These are phyloP conservation scores for Plestiodon gilberti DNA, from an alignment of 2,113 vertebrate species.

Conservation along the genomic window DNA sequence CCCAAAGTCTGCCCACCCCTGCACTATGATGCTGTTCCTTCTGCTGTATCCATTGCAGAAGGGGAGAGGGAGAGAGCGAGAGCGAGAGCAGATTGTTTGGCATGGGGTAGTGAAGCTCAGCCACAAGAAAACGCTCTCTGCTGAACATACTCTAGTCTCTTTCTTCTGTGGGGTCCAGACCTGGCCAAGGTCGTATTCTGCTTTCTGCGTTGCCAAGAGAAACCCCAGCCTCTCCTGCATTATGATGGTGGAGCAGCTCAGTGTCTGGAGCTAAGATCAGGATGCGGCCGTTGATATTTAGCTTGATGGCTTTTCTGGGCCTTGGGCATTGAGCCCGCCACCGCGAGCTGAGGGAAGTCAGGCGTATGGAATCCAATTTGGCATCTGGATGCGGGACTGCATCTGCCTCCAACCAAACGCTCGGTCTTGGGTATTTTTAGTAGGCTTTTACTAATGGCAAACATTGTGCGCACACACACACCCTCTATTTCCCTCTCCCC, in stretches of 20 bases:
- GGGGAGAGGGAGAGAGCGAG: background rate
- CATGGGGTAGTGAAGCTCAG: background rate
- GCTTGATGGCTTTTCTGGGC: slow-evolving; percentile 21
- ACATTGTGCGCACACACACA: background rate
- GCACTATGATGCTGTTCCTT: background rate
- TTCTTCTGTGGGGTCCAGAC: background rate
- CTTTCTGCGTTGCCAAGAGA: accelerated
- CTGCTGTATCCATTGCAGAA: background rate
- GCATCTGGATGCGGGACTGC: background rate
- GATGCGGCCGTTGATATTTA: background rate
- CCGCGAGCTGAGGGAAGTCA: background rate
- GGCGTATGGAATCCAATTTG: slow-evolving; percentile 36
- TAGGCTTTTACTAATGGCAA: accelerated
- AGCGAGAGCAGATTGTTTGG: background rate
- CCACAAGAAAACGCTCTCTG: accelerated
- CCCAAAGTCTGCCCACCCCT: no score
- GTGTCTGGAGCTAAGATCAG: background rate
- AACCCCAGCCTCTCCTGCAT: background rate
- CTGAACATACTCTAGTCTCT: background rate
- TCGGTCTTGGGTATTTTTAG: background rate
- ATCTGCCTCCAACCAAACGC: background rate
- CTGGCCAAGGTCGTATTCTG: background rate
- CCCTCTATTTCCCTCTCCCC: accelerated
- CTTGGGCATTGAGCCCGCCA: background rate
- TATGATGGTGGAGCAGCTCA: background rate